Base-by-base conservation (phyloP, 2,888 invertebrate species). In the Cecidostiba fungosa region DNA sequence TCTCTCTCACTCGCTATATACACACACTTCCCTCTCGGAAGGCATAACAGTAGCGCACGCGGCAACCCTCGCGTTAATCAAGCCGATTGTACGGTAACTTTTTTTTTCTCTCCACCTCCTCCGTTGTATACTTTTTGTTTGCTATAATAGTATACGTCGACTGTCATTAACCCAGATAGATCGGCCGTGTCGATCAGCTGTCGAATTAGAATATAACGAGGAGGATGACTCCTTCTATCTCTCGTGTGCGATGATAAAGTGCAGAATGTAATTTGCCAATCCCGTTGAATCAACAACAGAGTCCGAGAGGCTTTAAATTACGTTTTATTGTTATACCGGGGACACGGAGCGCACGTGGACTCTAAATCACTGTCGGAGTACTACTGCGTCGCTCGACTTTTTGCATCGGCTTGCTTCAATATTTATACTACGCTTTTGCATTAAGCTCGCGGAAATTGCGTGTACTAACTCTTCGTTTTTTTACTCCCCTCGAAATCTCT, bases 1-100 rank as follows among this genome's bases (percentile, higher is more conserved):
- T 79, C 69, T 69, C 79, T n/a, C 36, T 70, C 80, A n/a, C 39
- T 4, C 23, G 12, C 39, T 72, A n/a, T 59, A n/a, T n/a, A 59
- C 59, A 54, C 23, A 50, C n/a, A 1, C 54, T 59, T 59, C 54
- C 54, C 54, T n/a, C 54, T 59, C 29, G 76, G 14, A n/a, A 77
- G 59, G 59, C n/a, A 36, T 36, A 54, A 14, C 66, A 59, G 54
- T 59, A 77, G 62, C n/a, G 62, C 66, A 78, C 12, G 29, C 66
- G 43, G 43, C 26, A 23, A 14, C 19, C 29, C 26, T 26, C 36
- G 77, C 66, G 77, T 47, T 77, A 66, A 77, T 77, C 77, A 66
- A 43, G n/a, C 50, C 19, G 69, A 78, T 78, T 43, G 29, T 29
- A 16, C 19, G n/a, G 62, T 62, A 62, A 59, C 74, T 62, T 62